Evolutionary conservation across 2,113 vertebrate species (phyloP), one percentile per base, ranked within the genome.

Genomic region (Dicentrarchus labrax): DNA sequence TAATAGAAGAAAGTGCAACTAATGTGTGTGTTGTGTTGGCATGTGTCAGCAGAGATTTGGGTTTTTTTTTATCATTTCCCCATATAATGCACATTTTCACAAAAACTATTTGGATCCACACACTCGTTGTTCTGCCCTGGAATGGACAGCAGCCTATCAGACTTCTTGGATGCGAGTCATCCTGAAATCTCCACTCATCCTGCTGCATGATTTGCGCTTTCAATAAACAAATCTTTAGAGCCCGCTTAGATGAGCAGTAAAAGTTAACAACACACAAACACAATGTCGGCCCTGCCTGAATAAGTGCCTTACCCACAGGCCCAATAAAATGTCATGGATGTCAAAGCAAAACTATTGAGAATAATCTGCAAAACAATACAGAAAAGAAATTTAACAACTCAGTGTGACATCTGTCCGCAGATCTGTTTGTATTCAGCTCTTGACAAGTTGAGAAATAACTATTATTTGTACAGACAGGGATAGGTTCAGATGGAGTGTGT

Each of bases 201-300:
- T 36, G 45, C 59, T 68, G 24, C 50, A 64, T 89, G 82, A 92
- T 89, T 91, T 89, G 45, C 21, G 43, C 70, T 15, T 82, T 70
- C 62, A 87, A 89, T 89, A 86, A 91, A 61, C 43, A 62, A 13
- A 72, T 69, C 62, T 61, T 76, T 70, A 1, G 30, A 48, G 57
- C 10, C 56, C 1, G 1, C 39, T 50, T 36, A 66, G 51, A 24
- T 22, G 9, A 57, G 70, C 59, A 4, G 54, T 82, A 73, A 73
- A 83, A 17, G 2, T 76, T 64, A 48, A 72, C 45, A 66, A 47
- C 76, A 38, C 24, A 48, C 45, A 41, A 65, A 72, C 38, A 38
- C 43, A 50, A 39, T 66, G 54, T 48, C 45, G 19, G 4, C 30
- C 54, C 36, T 2, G 54, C 13, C 8, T 67, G 74, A 81, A 72